phyloP scores from a whole-genome alignment of 2,797 vertebrate species.

The Natrix natrix region DNA sequence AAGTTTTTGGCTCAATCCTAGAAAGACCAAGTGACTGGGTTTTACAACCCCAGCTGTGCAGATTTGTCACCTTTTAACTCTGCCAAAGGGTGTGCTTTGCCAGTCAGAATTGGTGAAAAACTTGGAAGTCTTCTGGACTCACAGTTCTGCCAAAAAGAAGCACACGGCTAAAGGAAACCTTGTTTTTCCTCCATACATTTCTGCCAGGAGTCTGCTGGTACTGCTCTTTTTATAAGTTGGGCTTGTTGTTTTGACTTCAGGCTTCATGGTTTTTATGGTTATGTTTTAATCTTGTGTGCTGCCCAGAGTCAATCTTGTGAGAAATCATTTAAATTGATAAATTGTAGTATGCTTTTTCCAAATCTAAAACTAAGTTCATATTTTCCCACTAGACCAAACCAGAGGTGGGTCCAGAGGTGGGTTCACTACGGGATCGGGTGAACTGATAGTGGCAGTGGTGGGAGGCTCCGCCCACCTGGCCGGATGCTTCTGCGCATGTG shows the following conservation, averaged over 20 bases:
- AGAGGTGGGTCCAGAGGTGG: too few species aligned
- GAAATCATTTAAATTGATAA: not conserved
- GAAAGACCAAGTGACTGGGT: not conserved
- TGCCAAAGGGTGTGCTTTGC: not conserved
- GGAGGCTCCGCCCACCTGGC: too few species aligned
- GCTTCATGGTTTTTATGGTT: not conserved
- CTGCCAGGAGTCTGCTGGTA: not conserved
- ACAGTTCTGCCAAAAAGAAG: not conserved
- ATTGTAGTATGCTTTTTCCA: not conserved
- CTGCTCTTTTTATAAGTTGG: not conserved
- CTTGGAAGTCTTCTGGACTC: not conserved
- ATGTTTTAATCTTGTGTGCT: not conserved
- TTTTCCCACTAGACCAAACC: not conserved
- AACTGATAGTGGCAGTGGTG: too few species aligned
- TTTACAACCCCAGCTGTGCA: not conserved
- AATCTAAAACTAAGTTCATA: not conserved
- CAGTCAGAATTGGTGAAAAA: not conserved
- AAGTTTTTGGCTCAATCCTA: not conserved
- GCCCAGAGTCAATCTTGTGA: not conserved
- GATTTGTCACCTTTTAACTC: not conserved
- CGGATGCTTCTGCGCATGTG: too few species aligned
- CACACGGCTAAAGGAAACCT: not conserved
- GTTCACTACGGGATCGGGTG: too few species aligned
- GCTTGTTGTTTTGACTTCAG: not conserved
- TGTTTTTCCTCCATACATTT: not conserved